phyloP scores from a whole-genome alignment of 1,140 invertebrate genomes.

The Ladona fulva region DNA sequence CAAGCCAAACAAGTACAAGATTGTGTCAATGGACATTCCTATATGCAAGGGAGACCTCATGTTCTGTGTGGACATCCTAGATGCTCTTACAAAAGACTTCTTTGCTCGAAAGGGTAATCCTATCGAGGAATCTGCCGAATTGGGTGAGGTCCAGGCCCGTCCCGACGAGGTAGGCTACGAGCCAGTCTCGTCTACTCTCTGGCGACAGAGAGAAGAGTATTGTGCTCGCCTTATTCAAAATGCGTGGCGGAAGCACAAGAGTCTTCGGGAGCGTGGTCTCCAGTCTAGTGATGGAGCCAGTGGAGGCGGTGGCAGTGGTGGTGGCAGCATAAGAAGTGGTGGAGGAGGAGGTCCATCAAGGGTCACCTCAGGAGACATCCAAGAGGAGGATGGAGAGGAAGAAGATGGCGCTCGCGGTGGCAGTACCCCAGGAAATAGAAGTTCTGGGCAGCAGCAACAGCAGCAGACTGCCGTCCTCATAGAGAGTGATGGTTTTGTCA shows the following conservation, averaged over 20 bases:
- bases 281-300: conserved; percentile 30
- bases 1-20: conserved; percentile 98
- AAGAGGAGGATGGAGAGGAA: conserved; percentile 29
- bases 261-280: conserved; percentile 41
- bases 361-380: background rate
- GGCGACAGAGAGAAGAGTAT: conserved; percentile 91
- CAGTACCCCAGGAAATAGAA: conserved; percentile 32
- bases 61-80: conserved; percentile 96
- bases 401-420: conserved; percentile 27
- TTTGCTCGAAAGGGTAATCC: conserved; percentile 90
- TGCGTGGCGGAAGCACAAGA: conserved; percentile 82
- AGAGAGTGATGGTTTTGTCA: conserved; percentile 68
- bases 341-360: background rate
- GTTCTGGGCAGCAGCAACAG: conserved; percentile 31
- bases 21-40: conserved; percentile 96
- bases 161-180: conserved; percentile 82
- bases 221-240: conserved; percentile 91
- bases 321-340: background rate
- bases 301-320: conserved; percentile 26
- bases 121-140: conserved; percentile 77
- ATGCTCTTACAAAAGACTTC: conserved; percentile 92
- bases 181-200: conserved; percentile 84
- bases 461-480: conserved; percentile 67
- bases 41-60: conserved; percentile 95
- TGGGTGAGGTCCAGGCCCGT: conserved; percentile 57